A percentile compares a stretch with the other conserved stretches of the same genome.
Evolutionary conservation across 1,140 invertebrate species (phyloP).

Genomic region (Rhagoletis pomonella): DNA sequence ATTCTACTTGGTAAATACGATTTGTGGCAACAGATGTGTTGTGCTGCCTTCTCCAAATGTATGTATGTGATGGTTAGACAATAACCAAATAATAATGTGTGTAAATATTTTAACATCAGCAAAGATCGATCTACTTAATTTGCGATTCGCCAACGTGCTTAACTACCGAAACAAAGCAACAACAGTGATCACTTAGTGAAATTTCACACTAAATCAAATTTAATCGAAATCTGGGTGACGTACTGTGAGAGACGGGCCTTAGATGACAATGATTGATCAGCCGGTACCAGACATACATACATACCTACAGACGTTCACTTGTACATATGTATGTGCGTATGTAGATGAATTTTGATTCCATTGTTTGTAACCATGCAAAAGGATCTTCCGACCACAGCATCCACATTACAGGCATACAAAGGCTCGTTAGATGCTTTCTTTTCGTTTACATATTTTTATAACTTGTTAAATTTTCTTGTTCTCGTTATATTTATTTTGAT

Average conservation of each 20-base stretch:
- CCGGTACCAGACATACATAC: neutral
- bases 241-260: neutral
- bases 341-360: neutral
- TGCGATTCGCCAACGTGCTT: slow-evolving; percentile 14
- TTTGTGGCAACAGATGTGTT: neutral
- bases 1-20: neutral
- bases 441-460: neutral
- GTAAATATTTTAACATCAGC: neutral
- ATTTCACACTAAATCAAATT: slow-evolving; percentile 43
- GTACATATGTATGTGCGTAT: neutral
- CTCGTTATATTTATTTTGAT: neutral
- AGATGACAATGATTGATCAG: slow-evolving; percentile 52
- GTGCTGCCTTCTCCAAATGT: neutral
- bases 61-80: neutral
- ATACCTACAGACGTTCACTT: neutral
- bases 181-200: slow-evolving; percentile 16
- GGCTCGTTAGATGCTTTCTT: neutral
- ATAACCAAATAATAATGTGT: neutral
- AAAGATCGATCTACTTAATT: slow-evolving; percentile 28
- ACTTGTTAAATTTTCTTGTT: too few relatives aligned
- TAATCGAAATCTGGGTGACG: slow-evolving; percentile 23
- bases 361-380: neutral
- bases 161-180: slow-evolving; percentile 27
- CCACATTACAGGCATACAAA: neutral
- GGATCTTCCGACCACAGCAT: slow-evolving; percentile 41